These are phyloP conservation scores for Antheraea yamamai DNA, from an alignment of 2,888 invertebrate genomes.

Conservation along the genomic window DNA sequence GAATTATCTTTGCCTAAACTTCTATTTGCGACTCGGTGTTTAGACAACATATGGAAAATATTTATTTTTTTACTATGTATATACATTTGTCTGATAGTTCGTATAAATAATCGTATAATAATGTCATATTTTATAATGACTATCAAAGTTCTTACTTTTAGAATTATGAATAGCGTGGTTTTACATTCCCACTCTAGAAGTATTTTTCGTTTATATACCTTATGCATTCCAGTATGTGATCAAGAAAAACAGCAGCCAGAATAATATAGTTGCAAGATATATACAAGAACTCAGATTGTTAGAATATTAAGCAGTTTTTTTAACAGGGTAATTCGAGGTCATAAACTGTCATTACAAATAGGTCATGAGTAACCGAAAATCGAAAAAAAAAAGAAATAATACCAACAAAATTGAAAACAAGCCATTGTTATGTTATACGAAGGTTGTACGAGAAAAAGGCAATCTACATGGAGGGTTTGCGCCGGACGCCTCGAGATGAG, in stretches of 20 bases:
- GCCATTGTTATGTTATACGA: conserved; percentile 80
- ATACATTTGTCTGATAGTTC: neutral
- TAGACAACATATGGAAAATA: neutral
- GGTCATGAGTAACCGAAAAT: conserved; percentile 25
- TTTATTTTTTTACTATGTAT: neutral
- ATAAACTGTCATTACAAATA: neutral
- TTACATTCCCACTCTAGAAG: neutral
- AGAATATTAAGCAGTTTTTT: neutral
- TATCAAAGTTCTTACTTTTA: no score
- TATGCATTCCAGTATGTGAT: neutral
- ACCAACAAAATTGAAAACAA: conserved; percentile 79
- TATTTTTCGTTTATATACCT: neutral
- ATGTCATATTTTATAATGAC: no score
- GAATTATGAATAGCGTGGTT: no score
- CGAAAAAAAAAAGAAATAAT: conserved; percentile 54
- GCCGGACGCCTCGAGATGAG: conserved; percentile 80
- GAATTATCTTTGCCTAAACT: no score
- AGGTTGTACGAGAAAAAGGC: conserved; percentile 77
- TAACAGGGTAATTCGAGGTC: neutral
- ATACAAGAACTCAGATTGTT: neutral
- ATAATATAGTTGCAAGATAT: neutral
- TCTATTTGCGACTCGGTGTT: neutral
- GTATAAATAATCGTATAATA: neutral
- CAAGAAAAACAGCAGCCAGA: neutral
- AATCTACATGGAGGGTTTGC: conserved; percentile 80